Evolutionary conservation across 2,888 invertebrate genomes (phyloP).

Genomic region (Eupithecia pulchellata): DNA sequence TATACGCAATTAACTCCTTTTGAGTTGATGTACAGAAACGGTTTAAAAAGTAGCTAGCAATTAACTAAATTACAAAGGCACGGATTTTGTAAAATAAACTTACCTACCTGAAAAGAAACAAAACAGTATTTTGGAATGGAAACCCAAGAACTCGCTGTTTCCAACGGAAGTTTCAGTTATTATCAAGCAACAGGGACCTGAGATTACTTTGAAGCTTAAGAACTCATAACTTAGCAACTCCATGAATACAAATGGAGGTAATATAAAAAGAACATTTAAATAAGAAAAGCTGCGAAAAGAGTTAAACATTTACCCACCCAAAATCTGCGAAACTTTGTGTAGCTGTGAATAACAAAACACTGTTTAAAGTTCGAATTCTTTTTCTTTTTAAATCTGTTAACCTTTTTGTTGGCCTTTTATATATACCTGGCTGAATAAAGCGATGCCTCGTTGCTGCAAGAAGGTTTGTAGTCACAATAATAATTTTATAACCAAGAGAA

Average conservation of each 20-base stretch:
- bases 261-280: conserved; percentile 32
- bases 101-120: not conserved
- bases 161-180: conserved; percentile 22
- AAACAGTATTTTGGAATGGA: conserved; percentile 1
- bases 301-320: conserved; percentile 12
- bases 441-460: not conserved
- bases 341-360: conserved; percentile 14
- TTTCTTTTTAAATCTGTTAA: conserved; percentile 4
- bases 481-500: not conserved
- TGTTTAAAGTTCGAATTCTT: conserved; percentile 11
- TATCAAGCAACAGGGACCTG: conserved; percentile 22
- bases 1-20: too few relatives aligned
- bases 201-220: conserved; percentile 23
- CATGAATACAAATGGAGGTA: conserved; percentile 37
- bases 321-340: conserved; percentile 21
- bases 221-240: conserved; percentile 32
- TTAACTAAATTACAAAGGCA: not conserved
- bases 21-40: too few relatives aligned
- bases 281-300: conserved; percentile 21
- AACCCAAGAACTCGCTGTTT: conserved; percentile 6
- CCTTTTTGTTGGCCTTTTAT: too few relatives aligned
- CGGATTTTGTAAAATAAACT: not conserved
- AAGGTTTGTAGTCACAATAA: conserved; percentile 1
- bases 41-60: too few relatives aligned
- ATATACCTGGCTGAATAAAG: not conserved